These are phyloP conservation scores for Chymomyza costata DNA, from an alignment of 1,140 invertebrate genomes.

Conservation along the genomic window DNA sequence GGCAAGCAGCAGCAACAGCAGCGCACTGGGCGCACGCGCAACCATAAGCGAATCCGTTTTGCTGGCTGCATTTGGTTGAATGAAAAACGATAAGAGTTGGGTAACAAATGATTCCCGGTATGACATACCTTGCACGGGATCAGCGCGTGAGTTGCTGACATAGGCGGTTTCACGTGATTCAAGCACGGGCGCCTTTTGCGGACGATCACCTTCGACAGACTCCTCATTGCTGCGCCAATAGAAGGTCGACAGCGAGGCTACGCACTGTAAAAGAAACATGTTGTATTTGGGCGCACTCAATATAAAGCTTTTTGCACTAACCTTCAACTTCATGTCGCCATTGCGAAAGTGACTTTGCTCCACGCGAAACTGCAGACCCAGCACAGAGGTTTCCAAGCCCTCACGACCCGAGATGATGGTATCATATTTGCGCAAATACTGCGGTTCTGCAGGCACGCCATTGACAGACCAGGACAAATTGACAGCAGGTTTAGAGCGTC, in stretches of 20 bases:
- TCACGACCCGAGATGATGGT: slow-evolving; percentile 77
- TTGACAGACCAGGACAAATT: slow-evolving; percentile 85
- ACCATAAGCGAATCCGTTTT: slow-evolving; percentile 56
- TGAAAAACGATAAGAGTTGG: slow-evolving; percentile 75
- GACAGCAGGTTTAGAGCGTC: slow-evolving; percentile 82
- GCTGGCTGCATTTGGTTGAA: slow-evolving; percentile 74
- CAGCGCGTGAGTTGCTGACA: slow-evolving; percentile 76
- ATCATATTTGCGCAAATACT: slow-evolving; percentile 77
- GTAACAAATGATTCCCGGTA: slow-evolving; percentile 75
- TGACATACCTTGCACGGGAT: slow-evolving; percentile 78
- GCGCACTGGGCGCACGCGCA: slow-evolving; percentile 38
- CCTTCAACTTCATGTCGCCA: slow-evolving; percentile 83
- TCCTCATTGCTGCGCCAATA: slow-evolving; percentile 86
- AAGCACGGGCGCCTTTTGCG: slow-evolving; percentile 79
- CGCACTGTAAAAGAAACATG: slow-evolving; percentile 77
- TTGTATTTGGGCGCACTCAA: slow-evolving; percentile 1
- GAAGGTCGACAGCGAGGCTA: slow-evolving; percentile 82
- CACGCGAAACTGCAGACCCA: slow-evolving; percentile 82
- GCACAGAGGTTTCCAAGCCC: slow-evolving; percentile 79
- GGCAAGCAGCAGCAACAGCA: slow-evolving; percentile 50
- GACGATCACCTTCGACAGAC: slow-evolving; percentile 82
- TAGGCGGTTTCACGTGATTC: slow-evolving; percentile 79
- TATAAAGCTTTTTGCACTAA: slow-evolving; percentile 27
- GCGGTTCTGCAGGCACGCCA: slow-evolving; percentile 79
- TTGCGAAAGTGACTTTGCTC: slow-evolving; percentile 80